Base-by-base conservation (phyloP, 2,797 vertebrate genomes). In the Oreortyx pictus region DNA sequence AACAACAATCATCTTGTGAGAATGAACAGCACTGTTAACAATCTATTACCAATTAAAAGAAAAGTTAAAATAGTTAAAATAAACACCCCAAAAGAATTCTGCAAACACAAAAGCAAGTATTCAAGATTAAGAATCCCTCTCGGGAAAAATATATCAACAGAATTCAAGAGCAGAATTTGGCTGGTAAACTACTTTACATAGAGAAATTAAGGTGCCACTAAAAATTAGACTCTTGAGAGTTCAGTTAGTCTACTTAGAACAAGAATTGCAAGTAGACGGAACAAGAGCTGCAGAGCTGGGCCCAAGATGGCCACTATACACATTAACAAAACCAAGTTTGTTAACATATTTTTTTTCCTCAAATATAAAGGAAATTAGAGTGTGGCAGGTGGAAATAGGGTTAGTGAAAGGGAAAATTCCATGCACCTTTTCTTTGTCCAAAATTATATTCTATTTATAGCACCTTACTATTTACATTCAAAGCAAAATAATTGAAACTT, bases 401-500 rank as follows among this genome's bases (percentile, higher is more conserved):
- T 52, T 73, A 82, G 52, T 75, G 70, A 64, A 89, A 78, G 10
- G 29, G 31, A 86, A 94, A 92, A 89, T 74, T 89, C 73, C 67
- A 43, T 31, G 37, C 11, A 67, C 14, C 31, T 78, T 90, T 76
- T 86, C 47, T 93, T 82, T 90, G 37, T 72, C 29, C 56, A 43
- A 91, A 90, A 83, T 73, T 87, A 59, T 70, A 25, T 93, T 89
- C 79, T 56, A 68, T 78, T 93, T 85, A 82, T 37, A 64, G 82
- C 35, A 82, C 15, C 11, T 85, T 29, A 84, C 64, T 93, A 88
- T 87, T 89, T 84, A 78, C 16, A 83, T 66, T 89, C 82, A 89
- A 92, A 93, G 62, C 19, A 88, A 94, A 93, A 77, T 84, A 93
- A 88, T 8, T 86, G 67, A 33, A 86, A 89, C 70, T 92, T 90